These are phyloP conservation scores for Danionella cerebrum DNA, from an alignment of 2,113 vertebrate genomes.

Conservation along the genomic window DNA sequence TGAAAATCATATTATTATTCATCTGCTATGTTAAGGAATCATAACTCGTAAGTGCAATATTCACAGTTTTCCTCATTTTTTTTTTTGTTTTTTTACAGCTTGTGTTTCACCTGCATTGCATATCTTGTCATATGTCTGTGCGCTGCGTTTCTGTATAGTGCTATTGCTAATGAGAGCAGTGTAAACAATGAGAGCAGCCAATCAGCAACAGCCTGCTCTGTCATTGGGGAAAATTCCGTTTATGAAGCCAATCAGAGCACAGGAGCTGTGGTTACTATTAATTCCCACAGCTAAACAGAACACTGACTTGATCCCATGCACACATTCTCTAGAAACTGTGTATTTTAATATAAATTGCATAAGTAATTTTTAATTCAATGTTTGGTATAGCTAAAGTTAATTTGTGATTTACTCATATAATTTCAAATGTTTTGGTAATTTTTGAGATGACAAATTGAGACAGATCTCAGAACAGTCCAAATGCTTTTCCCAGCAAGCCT, in stretches of 20 bases:
- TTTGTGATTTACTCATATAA: too few relatives aligned
- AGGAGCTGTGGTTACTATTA: background rate
- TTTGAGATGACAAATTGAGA: too few relatives aligned
- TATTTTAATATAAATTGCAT: too few relatives aligned
- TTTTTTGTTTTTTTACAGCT: background rate
- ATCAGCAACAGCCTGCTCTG: background rate
- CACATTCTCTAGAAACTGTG: too few relatives aligned
- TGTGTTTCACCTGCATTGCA: background rate
- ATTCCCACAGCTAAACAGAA: background rate
- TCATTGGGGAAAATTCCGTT: background rate
- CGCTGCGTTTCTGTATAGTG: conserved; percentile 3
- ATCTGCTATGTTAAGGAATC: too few relatives aligned
- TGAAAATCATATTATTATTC: too few relatives aligned
- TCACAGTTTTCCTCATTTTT: too few relatives aligned
- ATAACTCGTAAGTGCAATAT: too few relatives aligned
- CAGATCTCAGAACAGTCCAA: too few relatives aligned
- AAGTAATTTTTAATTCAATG: too few relatives aligned
- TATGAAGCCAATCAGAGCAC: conserved; percentile 18
- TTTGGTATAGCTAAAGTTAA: too few relatives aligned
- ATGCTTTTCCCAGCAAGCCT: conserved; percentile 20
- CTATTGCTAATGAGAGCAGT: conserved; percentile 1
- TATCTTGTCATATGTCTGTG: background rate
- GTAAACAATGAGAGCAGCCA: background rate
- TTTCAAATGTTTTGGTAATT: too few relatives aligned
- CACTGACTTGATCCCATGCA: background rate